These are phyloP conservation scores for Sternarchorhynchus goeldii DNA, from an alignment of 2,797 vertebrate genomes.

Conservation along the genomic window DNA sequence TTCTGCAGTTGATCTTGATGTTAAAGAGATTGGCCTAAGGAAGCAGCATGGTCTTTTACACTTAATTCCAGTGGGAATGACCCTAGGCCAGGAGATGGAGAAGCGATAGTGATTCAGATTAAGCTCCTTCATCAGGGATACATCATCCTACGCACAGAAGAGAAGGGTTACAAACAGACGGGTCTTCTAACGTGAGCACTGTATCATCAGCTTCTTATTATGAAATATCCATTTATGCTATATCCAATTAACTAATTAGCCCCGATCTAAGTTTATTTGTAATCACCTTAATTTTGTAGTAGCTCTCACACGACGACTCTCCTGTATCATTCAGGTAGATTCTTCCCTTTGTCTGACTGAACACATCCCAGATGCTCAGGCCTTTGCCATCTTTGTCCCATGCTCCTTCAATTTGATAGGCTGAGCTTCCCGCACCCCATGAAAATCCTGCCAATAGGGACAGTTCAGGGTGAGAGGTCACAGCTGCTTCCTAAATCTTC, in stretches of 20 bases:
- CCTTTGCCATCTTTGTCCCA: conserved; percentile 96
- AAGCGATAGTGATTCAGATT: conserved; percentile 87
- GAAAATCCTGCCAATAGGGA: conserved; percentile 80
- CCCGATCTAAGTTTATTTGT: neutral
- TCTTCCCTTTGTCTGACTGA: conserved; percentile 84
- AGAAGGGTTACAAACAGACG: conserved; percentile 12
- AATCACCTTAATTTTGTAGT: conserved; percentile 87
- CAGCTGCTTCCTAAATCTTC: neutral
- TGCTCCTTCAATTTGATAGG: conserved; percentile 94
- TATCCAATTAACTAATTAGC: too few species aligned
- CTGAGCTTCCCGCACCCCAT: conserved; percentile 92
- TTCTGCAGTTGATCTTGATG: neutral
- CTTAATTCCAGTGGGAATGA: conserved; percentile 89
- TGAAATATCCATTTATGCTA: neutral
- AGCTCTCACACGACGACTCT: conserved; percentile 86
- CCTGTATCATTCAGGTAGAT: conserved; percentile 82
- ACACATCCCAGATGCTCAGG: conserved; percentile 92
- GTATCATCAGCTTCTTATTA: neutral
- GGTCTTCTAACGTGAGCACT: neutral
- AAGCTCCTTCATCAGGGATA: conserved; percentile 84
- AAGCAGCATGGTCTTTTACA: conserved; percentile 71
- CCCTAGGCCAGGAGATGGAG: conserved; percentile 91
- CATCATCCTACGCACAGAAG: conserved; percentile 79
- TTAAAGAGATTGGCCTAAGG: neutral
- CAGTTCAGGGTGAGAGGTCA: neutral